Evolutionary conservation across 2,797 vertebrate species (phyloP).

Genomic region (Sciaenops ocellatus): DNA sequence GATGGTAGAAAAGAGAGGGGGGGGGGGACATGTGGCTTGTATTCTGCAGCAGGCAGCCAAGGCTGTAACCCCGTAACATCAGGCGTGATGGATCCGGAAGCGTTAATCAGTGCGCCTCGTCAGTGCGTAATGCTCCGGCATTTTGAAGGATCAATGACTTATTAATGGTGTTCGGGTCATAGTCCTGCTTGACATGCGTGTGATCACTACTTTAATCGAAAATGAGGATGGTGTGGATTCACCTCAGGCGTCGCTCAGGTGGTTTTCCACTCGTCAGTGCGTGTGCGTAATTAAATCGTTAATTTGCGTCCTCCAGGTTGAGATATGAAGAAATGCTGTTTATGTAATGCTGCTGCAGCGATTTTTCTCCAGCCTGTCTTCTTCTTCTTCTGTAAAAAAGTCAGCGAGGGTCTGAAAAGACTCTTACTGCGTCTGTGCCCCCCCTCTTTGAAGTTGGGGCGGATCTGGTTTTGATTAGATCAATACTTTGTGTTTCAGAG

Average conservation of each 20-base stretch:
- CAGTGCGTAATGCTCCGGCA: constrained; percentile 32
- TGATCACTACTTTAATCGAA: not conserved
- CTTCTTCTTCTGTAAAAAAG: constrained; percentile 52
- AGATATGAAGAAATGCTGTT: constrained; percentile 51
- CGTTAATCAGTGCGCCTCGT: constrained; percentile 17
- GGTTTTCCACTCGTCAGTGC: constrained; percentile 3
- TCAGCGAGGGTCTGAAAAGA: constrained; percentile 84
- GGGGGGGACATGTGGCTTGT: constrained; percentile 36
- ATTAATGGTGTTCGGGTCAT: constrained; percentile 21
- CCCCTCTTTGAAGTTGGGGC: constrained; percentile 91
- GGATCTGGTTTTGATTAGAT: constrained; percentile 97
- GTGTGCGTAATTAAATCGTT: constrained; percentile 12
- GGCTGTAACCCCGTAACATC: constrained; percentile 24
- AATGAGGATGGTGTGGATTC: not conserved
- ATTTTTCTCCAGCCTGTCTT: constrained; percentile 49
- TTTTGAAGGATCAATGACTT: constrained; percentile 36
- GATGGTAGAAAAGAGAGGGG: not conserved
- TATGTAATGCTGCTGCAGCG: constrained; percentile 73
- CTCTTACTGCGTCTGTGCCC: constrained; percentile 81
- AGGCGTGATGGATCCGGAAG: constrained; percentile 44
- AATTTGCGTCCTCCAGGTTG: constrained; percentile 22
- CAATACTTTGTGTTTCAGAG: constrained; percentile 95
- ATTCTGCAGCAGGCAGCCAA: constrained; percentile 26
- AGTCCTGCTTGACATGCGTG: constrained; percentile 15
- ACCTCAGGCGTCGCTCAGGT: constrained; percentile 18